Evolutionary conservation across 2,888 invertebrate genomes (phyloP).

Genomic region (Acholoe squamosa): DNA sequence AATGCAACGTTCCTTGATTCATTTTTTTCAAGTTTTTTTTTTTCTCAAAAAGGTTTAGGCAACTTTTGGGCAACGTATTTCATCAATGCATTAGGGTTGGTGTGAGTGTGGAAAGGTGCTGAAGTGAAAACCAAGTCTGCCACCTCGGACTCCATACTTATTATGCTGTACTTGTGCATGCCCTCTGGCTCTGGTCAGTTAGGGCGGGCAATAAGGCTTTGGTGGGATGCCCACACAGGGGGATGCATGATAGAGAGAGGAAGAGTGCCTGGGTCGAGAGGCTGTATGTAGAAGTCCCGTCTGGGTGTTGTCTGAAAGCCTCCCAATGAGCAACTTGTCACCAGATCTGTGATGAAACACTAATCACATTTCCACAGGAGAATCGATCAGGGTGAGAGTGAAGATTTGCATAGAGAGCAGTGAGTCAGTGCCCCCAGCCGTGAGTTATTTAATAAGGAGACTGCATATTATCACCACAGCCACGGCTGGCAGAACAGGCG

Average conservation of each 20-base stretch:
- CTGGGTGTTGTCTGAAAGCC: constrained; percentile 25
- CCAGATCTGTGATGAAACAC: constrained; percentile 57
- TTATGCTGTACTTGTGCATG: not conserved
- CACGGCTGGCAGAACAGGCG: too few species aligned
- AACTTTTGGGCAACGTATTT: too few species aligned
- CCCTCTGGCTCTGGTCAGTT: not conserved
- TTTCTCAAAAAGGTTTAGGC: too few species aligned
- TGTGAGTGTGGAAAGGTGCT: too few species aligned
- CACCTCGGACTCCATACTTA: not conserved
- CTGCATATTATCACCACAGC: not conserved
- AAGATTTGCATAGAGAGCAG: constrained; percentile 53
- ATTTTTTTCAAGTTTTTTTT: too few species aligned
- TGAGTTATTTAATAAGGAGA: constrained; percentile 52
- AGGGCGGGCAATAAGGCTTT: not conserved
- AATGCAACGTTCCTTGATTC: too few species aligned
- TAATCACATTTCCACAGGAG: constrained; percentile 43
- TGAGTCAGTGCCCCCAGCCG: constrained; percentile 32
- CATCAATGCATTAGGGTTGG: too few species aligned
- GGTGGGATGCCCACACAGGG: not conserved
- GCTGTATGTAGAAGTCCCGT: too few species aligned
- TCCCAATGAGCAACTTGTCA: constrained; percentile 38
- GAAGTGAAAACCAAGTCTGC: too few species aligned
- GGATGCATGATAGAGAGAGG: not conserved
- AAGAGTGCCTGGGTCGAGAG: not conserved
- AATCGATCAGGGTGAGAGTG: constrained; percentile 15